Percentiles rank a stretch among this genome's conserved stretches.
These are phyloP conservation scores for Caenorhabditis brenneri DNA, from an alignment of 1,140 invertebrate species.

Conservation along the genomic window DNA sequence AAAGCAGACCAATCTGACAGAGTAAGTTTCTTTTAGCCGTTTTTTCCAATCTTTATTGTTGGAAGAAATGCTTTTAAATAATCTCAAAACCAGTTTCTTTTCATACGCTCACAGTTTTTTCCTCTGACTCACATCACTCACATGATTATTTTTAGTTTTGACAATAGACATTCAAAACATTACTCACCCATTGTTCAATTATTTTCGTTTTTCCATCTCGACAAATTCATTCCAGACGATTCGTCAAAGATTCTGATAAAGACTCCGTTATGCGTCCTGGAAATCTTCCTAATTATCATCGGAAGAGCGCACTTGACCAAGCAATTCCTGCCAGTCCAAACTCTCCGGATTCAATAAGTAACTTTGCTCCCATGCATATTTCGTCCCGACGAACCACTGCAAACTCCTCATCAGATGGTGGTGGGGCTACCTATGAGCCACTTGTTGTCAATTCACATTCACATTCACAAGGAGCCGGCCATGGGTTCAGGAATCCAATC, in stretches of 20 bases:
- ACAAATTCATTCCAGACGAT: neutral
- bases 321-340: slow-evolving; percentile 16
- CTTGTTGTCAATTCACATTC: neutral
- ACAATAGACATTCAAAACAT: neutral
- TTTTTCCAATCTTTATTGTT: neutral
- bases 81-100: neutral
- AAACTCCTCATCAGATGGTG: neutral
- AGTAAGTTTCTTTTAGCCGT: neutral
- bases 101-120: neutral
- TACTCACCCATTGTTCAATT: neutral
- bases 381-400: slow-evolving; percentile 14
- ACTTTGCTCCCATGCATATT: neutral
- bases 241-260: neutral
- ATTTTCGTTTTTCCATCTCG: neutral
- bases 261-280: neutral
- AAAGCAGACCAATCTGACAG: neutral
- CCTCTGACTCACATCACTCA: neutral
- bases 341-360: neutral
- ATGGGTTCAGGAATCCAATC: neutral
- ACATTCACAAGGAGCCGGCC: neutral
- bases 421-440: too few relatives aligned
- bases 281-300: slow-evolving; percentile 12
- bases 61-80: too few relatives aligned
- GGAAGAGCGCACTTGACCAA: slow-evolving; percentile 17
- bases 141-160: neutral